Percentiles rank a stretch among this genome's conserved stretches.
phyloP scores from a whole-genome alignment of 2,113 vertebrate genomes.

The Lepisosteus osseus region DNA sequence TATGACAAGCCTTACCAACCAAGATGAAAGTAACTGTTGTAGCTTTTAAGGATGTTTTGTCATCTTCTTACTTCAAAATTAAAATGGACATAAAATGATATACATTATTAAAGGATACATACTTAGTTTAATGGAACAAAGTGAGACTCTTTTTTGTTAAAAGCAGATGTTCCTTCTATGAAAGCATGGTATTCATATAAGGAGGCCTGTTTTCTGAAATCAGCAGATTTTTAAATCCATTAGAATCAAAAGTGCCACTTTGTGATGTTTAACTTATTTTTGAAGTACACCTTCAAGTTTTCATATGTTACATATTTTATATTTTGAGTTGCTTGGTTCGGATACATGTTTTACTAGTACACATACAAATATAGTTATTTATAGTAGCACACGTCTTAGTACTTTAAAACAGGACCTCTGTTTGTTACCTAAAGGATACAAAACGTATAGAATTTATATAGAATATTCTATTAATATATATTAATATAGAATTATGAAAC shows the following conservation, averaged over 20 bases:
- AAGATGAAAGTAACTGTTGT: neutral
- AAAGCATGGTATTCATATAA: conserved; percentile 30
- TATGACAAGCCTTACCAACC: conserved; percentile 26
- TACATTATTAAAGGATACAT: conserved; percentile 54
- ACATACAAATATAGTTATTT: too few relatives aligned
- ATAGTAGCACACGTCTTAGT: too few relatives aligned
- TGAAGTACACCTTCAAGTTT: too few relatives aligned
- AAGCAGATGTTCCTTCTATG: conserved; percentile 24
- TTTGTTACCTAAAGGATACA: too few relatives aligned
- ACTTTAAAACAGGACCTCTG: too few relatives aligned
- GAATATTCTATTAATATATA: too few relatives aligned
- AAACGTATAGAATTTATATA: too few relatives aligned
- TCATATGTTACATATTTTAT: too few relatives aligned
- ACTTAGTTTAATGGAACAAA: conserved; percentile 62
- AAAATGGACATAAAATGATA: conserved; percentile 42
- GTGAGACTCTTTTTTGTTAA: conserved; percentile 37
- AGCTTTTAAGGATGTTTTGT: conserved; percentile 37
- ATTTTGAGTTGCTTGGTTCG: too few relatives aligned
- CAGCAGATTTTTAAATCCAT: conserved; percentile 54
- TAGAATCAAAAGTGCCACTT: conserved; percentile 26
- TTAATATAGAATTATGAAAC: too few relatives aligned
- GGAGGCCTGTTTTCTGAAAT: conserved; percentile 40
- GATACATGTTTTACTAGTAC: too few relatives aligned
- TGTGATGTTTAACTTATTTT: too few relatives aligned
- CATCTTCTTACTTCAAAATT: conserved; percentile 37